phyloP scores from a whole-genome alignment of 1,140 invertebrate species.

The Lasioglossum baleicum region DNA sequence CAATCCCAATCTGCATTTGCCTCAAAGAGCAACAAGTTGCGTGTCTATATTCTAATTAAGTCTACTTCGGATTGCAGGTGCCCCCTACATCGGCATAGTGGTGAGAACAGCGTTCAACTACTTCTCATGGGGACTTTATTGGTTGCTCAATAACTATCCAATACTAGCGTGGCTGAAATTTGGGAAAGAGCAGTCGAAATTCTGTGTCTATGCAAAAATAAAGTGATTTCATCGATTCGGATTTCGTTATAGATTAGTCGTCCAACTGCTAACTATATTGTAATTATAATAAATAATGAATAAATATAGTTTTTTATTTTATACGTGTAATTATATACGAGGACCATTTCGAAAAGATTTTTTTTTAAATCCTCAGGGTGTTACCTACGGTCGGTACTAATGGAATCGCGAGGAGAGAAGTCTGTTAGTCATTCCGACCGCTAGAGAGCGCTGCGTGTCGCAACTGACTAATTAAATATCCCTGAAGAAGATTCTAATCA shows the following conservation, averaged over 20 bases:
- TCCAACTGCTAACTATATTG: not conserved
- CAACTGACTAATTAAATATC: not conserved
- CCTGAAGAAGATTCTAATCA: not conserved
- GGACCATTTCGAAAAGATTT: not conserved
- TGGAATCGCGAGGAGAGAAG: not conserved
- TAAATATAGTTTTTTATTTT: no score
- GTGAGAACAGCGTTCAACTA: constrained; percentile 37
- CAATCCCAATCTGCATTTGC: no score
- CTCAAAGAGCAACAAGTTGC: not conserved
- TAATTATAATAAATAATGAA: not conserved
- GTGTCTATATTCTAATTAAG: not conserved
- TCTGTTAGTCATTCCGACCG: not conserved
- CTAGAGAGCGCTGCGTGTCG: constrained; percentile 14
- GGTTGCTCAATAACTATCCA: constrained; percentile 40
- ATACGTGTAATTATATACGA: no score
- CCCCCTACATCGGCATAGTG: constrained; percentile 53
- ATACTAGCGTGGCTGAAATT: constrained; percentile 44
- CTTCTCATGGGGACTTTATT: not conserved
- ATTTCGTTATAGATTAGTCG: not conserved
- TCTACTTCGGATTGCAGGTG: constrained; percentile 49
- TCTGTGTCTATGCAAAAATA: constrained; percentile 22
- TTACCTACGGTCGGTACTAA: constrained; percentile 22
- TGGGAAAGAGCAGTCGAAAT: constrained; percentile 23
- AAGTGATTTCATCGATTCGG: not conserved
- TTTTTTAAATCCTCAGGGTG: no score